Evolutionary conservation across 37 sponge, comb jelly and placozoan genomes (phyloP).

Genomic region (Tethya wilhelma): DNA sequence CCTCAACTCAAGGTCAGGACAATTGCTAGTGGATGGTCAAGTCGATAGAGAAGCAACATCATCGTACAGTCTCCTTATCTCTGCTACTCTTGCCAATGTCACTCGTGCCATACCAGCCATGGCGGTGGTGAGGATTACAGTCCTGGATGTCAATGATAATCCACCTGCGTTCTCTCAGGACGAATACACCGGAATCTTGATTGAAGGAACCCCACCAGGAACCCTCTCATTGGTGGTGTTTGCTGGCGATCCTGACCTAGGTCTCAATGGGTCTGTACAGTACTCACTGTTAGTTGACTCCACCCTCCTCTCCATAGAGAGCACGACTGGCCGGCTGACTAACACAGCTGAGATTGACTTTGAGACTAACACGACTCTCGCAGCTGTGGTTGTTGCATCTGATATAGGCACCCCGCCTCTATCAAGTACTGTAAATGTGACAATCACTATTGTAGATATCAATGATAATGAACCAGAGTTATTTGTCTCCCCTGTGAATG

Average conservation of each 20-base stretch:
- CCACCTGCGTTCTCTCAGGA: conserved; percentile 57
- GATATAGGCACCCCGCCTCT: conserved; percentile 66
- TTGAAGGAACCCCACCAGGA: conserved; percentile 38
- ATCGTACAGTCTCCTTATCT: conserved; percentile 30
- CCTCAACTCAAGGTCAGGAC: conserved; percentile 28
- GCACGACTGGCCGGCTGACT: conserved; percentile 31
- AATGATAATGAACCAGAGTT: conserved; percentile 53
- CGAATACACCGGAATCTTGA: conserved; percentile 24
- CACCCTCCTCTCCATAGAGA: conserved; percentile 17
- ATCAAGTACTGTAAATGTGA: conserved; percentile 27
- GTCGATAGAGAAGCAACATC: conserved; percentile 36
- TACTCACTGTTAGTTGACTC: conserved; percentile 20
- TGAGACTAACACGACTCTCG: conserved; percentile 10
- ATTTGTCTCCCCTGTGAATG: not conserved
- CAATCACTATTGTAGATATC: conserved; percentile 36
- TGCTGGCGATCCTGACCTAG: conserved; percentile 51
- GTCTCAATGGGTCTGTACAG: conserved; percentile 15
- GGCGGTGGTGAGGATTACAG: conserved; percentile 35
- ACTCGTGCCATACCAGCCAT: conserved; percentile 13
- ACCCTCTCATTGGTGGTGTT: not conserved
- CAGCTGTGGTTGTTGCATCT: conserved; percentile 45
- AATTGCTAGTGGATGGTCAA: conserved; percentile 15
- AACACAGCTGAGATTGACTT: conserved; percentile 36
- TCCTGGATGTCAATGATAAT: conserved; percentile 84
- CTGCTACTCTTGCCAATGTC: conserved; percentile 13